Evolutionary conservation across 64 coral and sea anemone genomes (phyloP).

Genomic region (Porites lutea): DNA sequence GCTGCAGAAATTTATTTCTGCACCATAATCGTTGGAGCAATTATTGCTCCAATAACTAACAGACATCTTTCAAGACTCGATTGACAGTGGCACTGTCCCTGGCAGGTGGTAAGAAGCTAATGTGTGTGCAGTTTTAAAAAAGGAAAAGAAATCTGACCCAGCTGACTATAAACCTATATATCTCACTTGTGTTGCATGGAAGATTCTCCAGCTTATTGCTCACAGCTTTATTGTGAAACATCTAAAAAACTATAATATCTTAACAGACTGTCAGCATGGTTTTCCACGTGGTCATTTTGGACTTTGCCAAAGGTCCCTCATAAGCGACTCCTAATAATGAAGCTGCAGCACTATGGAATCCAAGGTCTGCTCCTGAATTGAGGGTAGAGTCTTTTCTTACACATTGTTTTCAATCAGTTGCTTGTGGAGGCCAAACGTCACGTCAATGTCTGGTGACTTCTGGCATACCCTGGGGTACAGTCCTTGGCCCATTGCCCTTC

Average conservation of each 20-base stretch:
- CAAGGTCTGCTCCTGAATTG: conserved; percentile 10
- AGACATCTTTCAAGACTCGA: too few species aligned
- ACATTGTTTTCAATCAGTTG: neutral
- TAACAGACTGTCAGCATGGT: conserved; percentile 56
- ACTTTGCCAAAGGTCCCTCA: conserved; percentile 6
- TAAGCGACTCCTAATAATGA: neutral
- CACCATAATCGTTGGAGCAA: too few species aligned
- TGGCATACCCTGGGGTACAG: conserved; percentile 18
- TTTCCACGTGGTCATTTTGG: conserved; percentile 34
- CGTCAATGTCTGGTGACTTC: conserved; percentile 20
- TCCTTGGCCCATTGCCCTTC: conserved; percentile 24
- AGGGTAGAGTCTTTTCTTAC: neutral
- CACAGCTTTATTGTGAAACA: conserved; percentile 62
- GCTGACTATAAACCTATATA: conserved; percentile 55
- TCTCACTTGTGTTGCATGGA: conserved; percentile 62
- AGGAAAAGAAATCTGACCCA: conserved; percentile 59
- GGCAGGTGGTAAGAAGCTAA: too few species aligned
- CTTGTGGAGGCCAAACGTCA: neutral
- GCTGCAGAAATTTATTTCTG: too few species aligned
- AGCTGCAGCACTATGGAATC: conserved; percentile 41
- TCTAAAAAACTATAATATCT: conserved; percentile 45
- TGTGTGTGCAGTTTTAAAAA: conserved; percentile 10
- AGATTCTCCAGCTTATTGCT: conserved; percentile 59
- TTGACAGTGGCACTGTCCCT: too few species aligned
- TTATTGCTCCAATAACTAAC: too few species aligned